These are phyloP conservation scores for Dreissena polymorpha DNA, from an alignment of 1,140 invertebrate genomes.

Conservation along the genomic window DNA sequence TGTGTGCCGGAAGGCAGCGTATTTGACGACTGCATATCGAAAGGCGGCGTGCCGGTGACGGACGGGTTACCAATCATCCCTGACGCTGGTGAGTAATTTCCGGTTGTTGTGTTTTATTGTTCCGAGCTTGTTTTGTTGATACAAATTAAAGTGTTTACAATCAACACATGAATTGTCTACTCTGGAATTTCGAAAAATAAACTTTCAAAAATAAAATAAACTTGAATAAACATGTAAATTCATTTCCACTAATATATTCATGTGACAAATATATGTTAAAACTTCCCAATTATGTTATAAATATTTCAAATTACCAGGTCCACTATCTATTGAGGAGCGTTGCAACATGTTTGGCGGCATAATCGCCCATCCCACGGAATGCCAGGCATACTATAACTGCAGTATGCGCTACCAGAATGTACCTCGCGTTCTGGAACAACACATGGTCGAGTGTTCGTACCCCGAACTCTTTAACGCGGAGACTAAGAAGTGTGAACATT, in stretches of 20 bases:
- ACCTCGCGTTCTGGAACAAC: constrained; percentile 54
- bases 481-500: constrained; percentile 54
- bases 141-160: no score
- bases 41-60: not conserved
- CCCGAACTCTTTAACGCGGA: constrained; percentile 58
- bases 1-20: constrained; percentile 13
- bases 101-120: no score
- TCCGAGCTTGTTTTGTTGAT: no score
- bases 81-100: no score
- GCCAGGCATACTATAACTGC: constrained; percentile 66
- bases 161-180: no score
- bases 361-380: constrained; percentile 61
- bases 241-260: no score
- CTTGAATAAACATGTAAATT: no score
- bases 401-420: constrained; percentile 30
- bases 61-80: not conserved
- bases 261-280: no score
- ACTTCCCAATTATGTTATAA: no score
- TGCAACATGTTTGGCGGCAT: constrained; percentile 36
- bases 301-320: constrained; percentile 1
- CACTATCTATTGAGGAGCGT: constrained; percentile 32
- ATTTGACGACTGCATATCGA: not conserved
- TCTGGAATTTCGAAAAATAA: no score
- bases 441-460: constrained; percentile 63
- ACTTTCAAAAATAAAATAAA: no score